phyloP scores from a whole-genome alignment of 2,888 invertebrate genomes.

The Brachyptera putata region DNA sequence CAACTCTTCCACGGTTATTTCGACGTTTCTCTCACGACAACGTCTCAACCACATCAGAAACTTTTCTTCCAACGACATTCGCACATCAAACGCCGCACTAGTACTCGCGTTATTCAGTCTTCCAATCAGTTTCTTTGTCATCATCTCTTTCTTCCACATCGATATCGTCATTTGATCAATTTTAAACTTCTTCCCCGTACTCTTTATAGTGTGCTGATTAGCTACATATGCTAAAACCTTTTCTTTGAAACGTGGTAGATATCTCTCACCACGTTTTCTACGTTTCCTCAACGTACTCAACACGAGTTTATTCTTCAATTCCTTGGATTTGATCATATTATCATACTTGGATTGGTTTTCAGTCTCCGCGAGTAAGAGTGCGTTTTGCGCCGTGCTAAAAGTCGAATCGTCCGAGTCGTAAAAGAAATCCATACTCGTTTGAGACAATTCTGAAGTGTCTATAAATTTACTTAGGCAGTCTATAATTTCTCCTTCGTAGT shows the following conservation, averaged over 20 bases:
- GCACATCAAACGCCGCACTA: neutral
- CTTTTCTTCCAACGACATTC: conserved; percentile 17
- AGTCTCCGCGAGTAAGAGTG: neutral
- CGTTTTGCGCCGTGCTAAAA: neutral
- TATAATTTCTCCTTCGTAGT: neutral
- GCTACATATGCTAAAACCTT: conserved; percentile 27
- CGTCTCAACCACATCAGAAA: conserved; percentile 26
- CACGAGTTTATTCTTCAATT: neutral
- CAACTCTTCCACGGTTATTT: conserved; percentile 12
- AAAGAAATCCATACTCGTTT: conserved; percentile 7
- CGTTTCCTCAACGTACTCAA: neutral
- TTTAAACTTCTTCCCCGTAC: conserved; percentile 27
- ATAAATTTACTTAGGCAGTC: conserved; percentile 12
- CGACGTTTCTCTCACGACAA: conserved; percentile 19
- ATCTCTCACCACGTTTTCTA: conserved; percentile 27
- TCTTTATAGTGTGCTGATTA: conserved; percentile 20
- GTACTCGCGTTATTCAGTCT: too few species aligned
- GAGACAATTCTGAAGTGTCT: conserved; percentile 5
- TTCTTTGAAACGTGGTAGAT: conserved; percentile 29
- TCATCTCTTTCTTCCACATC: conserved; percentile 26
- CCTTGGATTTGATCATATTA: neutral
- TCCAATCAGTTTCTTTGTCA: neutral
- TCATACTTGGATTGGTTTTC: neutral
- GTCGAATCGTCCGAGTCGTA: neutral
- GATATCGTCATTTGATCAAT: conserved; percentile 25